Evolutionary conservation across 2,113 vertebrate genomes (phyloP), one percentile per base, ranked within the genome.

Genomic region (Indicator maculatus): DNA sequence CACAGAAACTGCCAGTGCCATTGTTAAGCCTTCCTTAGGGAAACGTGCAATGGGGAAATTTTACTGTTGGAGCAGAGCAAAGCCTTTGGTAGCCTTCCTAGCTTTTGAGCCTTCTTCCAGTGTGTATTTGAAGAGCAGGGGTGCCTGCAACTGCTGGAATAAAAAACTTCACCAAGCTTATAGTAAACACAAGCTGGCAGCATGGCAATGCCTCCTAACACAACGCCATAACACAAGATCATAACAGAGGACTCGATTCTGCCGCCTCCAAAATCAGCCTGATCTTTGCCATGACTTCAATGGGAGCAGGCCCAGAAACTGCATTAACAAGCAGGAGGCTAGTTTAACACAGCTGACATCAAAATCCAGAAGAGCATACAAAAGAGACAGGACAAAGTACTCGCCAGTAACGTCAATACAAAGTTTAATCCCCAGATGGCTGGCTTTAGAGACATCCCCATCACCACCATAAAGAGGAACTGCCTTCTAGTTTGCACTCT

Each of bases 401-500:
- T 95, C 66, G 26, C 90, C 90, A 95, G 93, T 36, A 95, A 88
- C 76, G 55, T 86, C 96, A 94, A 95, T 93, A 88, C 91, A 94
- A 86, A 93, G 90, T 97, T 95, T 96, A 97, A 96, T 96, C 93
- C 93, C 92, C 94, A 95, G 91, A 93, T 95, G 94, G 92, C 88
- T 95, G 89, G 89, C 91, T 96, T 95, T 95, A 91, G 93, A 93
- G 85, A 56, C 93, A 94, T 91, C 89, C 93, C 79, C 83, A 95
- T 83, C 89, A 80, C 79, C 53, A 88, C 93, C 90, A 95, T 88
- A 93, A 92, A 94, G 88, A 95, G 83, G 75, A 95, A 88, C 65
- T 94, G 89, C 94, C 88, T 93, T 86, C 92, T 47, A 80, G 85
- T 67, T 93, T 83, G 79, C 76, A 78, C 83, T 94, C 83, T 55